phyloP scores from a whole-genome alignment of 2,797 vertebrate genomes.

The Sebastes miniatus region DNA sequence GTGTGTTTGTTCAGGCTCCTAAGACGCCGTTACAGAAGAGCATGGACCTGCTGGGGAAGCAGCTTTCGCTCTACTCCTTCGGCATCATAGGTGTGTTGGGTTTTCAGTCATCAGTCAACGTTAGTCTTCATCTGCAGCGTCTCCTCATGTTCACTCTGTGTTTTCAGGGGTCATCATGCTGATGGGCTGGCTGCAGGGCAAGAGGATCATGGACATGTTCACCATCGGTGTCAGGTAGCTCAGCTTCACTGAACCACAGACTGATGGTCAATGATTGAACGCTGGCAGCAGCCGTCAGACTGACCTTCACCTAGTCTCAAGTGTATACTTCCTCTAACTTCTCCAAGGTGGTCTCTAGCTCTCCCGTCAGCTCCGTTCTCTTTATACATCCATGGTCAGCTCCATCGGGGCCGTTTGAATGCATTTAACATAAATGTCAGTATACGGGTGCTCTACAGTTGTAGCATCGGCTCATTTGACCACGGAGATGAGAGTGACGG shows the following conservation, averaged over 20 bases:
- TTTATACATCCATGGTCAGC: too few relatives aligned
- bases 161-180: slow-evolving; percentile 96
- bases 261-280: background rate
- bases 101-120: background rate
- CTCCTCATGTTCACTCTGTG: background rate
- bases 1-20: slow-evolving; percentile 82
- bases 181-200: slow-evolving; percentile 97
- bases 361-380: too few relatives aligned
- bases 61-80: slow-evolving; percentile 97
- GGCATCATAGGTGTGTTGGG: slow-evolving; percentile 91
- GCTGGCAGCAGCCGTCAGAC: too few relatives aligned
- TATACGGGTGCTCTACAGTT: too few relatives aligned
- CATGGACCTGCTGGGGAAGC: slow-evolving; percentile 98
- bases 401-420: too few relatives aligned
- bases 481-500: too few relatives aligned
- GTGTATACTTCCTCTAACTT: too few relatives aligned
- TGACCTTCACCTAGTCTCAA: too few relatives aligned
- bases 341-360: too few relatives aligned
- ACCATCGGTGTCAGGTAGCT: slow-evolving; percentile 96
- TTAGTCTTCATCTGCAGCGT: background rate
- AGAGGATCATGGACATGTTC: slow-evolving; percentile 97
- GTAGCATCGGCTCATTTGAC: too few relatives aligned
- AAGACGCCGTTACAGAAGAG: slow-evolving; percentile 98
- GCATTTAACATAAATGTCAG: too few relatives aligned
- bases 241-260: too few relatives aligned